Evolutionary conservation across 2,888 invertebrate species (phyloP), one percentile per base, ranked within the genome.

Genomic region (Coleophora flavipennella): DNA sequence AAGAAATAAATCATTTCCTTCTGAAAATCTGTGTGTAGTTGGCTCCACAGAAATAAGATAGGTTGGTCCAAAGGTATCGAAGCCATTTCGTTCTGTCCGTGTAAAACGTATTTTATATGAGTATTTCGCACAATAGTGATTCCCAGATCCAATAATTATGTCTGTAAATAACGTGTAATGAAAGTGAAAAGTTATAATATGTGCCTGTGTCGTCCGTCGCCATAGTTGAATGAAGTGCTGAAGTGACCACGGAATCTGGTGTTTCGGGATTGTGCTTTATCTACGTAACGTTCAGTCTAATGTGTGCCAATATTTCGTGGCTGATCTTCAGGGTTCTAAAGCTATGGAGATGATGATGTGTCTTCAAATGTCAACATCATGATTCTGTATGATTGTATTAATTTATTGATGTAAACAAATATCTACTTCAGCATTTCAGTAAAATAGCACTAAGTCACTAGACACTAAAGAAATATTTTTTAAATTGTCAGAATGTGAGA

Each of bases 41-140:
- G 20, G 3, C 20, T 20, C 6, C 20, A 20, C 20, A 20, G 49
- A 53, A 57, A 62, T 55, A 58, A 78, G 74, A 67, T 77, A 78
- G 80, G 80, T 83, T 81, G 81, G 72, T 68, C 62, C 66, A 60
- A 63, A 70, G 62, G 60, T 72, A 73, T 80, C 80, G 78, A 78
- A 83, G 83, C 83, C 81, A 81, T 83, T 81, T 76, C 75, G 62
- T 67, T 71, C 57, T 54, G 58, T 65, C 57, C 65, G 53, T 66
- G 57, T 62, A 67, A 67, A 72, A 64, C 64, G 52, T 64, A 61
- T 52, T 53, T 54, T 51, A 60, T 48, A 53, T 55, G 55, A 48
- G 62, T 59, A 63, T 61, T 53, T 46, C 50, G 43, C 43, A 52
- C 50, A 50, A 44, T 50, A 38, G 33, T 40, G 44, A 25, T 7